Base-by-base conservation (phyloP, 1,140 invertebrate species). In the Bicyclus anynana region DNA sequence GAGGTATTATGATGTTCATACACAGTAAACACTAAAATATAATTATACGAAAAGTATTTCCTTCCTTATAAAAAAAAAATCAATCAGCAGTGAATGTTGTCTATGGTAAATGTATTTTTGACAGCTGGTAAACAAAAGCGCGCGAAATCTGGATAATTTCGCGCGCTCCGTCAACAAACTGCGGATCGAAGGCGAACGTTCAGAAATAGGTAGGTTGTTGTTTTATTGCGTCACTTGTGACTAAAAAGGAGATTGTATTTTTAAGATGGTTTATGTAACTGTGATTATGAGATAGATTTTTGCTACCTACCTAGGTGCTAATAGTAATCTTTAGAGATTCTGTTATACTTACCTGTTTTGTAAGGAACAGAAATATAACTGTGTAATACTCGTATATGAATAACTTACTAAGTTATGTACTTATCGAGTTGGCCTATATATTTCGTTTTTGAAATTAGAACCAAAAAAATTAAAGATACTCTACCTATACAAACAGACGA, bases 101-200 rank as follows among this genome's bases (percentile, higher is more conserved):
- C 13, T 40, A 5, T 40, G 42, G 42, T 21, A 62, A 65, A 64
- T 53, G 55, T 72, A 69, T 67, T 77, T 71, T 71, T 68, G 73
- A 66, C 67, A 68, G 72, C 59, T 63, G 58, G 69, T 76, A 82
- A 78, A 82, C 79, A 64, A 69, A 72, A 71, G 80, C 72, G 67
- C 65, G 71, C 71, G 70, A 77, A 79, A 78, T 80, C 77, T 83
- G 80, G 76, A 79, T 80, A 80, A 80, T 80, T 83, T 80, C 77
- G 67, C 72, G 69, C 71, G 72, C 57, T 67, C 60, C 59, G 58
- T 63, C 69, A 83, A 79, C 76, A 79, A 83, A 83, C 76, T 73
- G 75, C 73, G 35, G 64, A 53, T 44, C 51, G 59, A 68, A 65
- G 60, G 69, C 51, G 59, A 68, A 65, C 62, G 69, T 67, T 63